Percentiles rank a stretch among this genome's conserved stretches.
Conservation (phyloP, 2,113 vertebrate genomes). For the Psittacula cyanocephala region DNA sequence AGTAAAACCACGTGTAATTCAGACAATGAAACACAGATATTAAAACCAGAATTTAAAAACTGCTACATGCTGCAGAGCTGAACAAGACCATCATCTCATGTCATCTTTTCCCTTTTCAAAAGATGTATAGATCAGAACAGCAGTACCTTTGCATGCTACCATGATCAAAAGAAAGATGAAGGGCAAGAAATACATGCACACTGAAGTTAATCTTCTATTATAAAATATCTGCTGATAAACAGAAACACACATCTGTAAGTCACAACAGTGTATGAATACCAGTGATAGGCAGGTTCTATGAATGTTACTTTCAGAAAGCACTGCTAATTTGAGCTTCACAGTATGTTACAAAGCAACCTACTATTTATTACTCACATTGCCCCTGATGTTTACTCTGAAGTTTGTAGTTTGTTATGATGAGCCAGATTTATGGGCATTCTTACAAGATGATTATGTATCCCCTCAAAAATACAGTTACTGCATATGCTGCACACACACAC, state of each 20-base stretch:
- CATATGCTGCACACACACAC: accelerated
- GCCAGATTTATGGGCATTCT: not conserved
- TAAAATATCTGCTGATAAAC: not conserved
- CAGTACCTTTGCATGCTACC: not conserved
- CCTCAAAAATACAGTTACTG: not conserved
- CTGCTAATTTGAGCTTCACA: conserved; percentile 11
- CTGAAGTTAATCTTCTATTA: not conserved
- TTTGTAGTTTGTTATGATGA: not conserved
- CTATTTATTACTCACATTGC: not conserved
- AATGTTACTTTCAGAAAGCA: not conserved
- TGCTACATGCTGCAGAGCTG: not conserved
- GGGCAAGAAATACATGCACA: not conserved
- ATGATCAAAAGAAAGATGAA: not conserved
- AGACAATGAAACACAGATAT: not conserved
- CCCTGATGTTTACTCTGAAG: not conserved
- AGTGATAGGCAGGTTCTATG: not conserved
- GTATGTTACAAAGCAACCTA: not conserved
- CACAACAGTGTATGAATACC: not conserved
- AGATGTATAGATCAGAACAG: not conserved
- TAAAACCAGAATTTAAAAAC: not conserved
- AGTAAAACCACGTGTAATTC: not conserved
- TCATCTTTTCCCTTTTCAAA: not conserved
- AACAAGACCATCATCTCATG: not conserved
- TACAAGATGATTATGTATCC: not conserved
- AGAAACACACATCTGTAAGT: not conserved